phyloP scores from a whole-genome alignment of 92 coral and sea anemone genomes.

The Micromussa lordhowensis region DNA sequence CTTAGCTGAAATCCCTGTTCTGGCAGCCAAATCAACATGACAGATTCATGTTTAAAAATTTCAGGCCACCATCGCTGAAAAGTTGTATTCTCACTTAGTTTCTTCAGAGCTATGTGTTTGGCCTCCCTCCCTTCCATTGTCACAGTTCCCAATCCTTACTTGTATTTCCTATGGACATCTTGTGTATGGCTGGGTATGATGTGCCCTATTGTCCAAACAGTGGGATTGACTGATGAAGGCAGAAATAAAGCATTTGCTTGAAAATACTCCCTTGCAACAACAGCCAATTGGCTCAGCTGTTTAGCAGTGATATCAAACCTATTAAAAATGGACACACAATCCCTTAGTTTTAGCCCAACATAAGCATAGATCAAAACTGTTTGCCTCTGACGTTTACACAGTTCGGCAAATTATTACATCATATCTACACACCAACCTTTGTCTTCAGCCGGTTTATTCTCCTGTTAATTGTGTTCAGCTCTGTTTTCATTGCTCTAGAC shows the following conservation, averaged over 20 bases:
- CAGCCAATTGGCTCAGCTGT: conserved; percentile 45
- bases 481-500: conserved; percentile 11
- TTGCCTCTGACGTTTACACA: conserved; percentile 22
- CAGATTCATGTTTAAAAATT: conserved; percentile 61
- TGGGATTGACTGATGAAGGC: conserved; percentile 53
- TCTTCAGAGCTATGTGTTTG: conserved; percentile 58
- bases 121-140: conserved; percentile 73
- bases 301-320: conserved; percentile 61
- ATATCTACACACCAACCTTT: conserved; percentile 25
- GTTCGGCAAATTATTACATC: background rate
- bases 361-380: conserved; percentile 58
- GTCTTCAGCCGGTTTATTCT: conserved; percentile 22
- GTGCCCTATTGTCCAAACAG: conserved; percentile 66
- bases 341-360: conserved; percentile 53
- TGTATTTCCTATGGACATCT: conserved; percentile 46
- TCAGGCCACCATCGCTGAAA: conserved; percentile 60
- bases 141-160: conserved; percentile 58
- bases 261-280: conserved; percentile 48
- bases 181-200: conserved; percentile 55
- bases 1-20: conserved; percentile 56
- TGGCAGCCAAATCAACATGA: conserved; percentile 66
- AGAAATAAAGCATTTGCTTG: conserved; percentile 66
- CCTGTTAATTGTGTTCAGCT: conserved; percentile 15
- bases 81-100: conserved; percentile 63
- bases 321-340: conserved; percentile 47